These are phyloP conservation scores for Amblyopsis rosae DNA, from an alignment of 2,113 vertebrate genomes.

Conservation along the genomic window DNA sequence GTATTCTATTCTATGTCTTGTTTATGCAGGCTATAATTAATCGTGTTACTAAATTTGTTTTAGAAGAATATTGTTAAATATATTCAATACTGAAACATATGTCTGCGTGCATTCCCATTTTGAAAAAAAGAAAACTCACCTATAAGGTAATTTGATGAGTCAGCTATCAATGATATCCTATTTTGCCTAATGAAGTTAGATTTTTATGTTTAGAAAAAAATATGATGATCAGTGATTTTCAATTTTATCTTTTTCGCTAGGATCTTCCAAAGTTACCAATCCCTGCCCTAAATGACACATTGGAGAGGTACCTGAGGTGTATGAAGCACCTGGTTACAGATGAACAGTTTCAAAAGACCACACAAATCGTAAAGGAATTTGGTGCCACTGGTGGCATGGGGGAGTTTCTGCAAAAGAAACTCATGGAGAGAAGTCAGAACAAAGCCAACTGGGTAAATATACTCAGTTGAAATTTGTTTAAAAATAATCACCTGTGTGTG, in stretches of 20 bases:
- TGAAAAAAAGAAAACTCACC: too few species aligned
- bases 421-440: conserved; percentile 81
- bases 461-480: background rate
- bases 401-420: conserved; percentile 86
- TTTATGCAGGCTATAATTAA: too few species aligned
- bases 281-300: conserved; percentile 85
- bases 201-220: too few species aligned
- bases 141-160: too few species aligned
- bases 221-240: background rate
- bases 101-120: too few species aligned
- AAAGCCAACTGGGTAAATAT: conserved; percentile 87
- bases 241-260: conserved; percentile 57
- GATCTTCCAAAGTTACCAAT: conserved; percentile 88
- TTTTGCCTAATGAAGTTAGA: too few species aligned
- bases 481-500: background rate
- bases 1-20: background rate
- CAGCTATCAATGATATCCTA: too few species aligned
- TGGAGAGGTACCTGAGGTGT: conserved; percentile 85
- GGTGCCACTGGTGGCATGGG: conserved; percentile 83
- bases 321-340: conserved; percentile 86
- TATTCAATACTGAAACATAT: too few species aligned
- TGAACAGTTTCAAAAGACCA: conserved; percentile 84
- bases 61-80: too few species aligned
- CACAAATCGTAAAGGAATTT: conserved; percentile 81
- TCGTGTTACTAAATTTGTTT: too few species aligned